Evolutionary conservation across 2,113 vertebrate genomes (phyloP).

Genomic region (Prunella himalayana): DNA sequence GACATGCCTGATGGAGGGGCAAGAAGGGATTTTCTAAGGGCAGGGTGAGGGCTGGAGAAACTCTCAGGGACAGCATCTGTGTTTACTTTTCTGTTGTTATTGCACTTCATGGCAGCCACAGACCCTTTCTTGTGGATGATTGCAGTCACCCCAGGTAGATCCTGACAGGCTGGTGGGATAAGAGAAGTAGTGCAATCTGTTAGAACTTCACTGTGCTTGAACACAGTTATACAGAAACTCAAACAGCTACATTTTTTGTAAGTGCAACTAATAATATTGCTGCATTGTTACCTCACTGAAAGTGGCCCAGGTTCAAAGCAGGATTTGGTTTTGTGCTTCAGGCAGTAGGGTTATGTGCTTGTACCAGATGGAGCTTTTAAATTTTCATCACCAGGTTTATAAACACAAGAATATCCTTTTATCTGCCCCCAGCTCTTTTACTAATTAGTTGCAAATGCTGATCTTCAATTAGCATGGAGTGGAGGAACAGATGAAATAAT

Average conservation of each 20-base stretch:
- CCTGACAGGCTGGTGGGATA: neutral
- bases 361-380: slow-evolving; percentile 45
- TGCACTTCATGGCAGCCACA: neutral
- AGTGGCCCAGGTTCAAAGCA: neutral
- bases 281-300: neutral
- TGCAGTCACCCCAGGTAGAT: neutral
- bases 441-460: slow-evolving; percentile 8
- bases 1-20: neutral
- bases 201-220: neutral
- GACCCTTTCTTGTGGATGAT: neutral
- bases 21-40: neutral
- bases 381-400: slow-evolving; percentile 42
- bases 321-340: neutral
- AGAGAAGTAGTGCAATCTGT: neutral
- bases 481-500: neutral
- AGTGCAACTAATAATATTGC: neutral
- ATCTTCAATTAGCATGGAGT: slow-evolving; percentile 8
- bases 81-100: neutral
- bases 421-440: neutral
- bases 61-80: neutral
- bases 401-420: slow-evolving; percentile 1
- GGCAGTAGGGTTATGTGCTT: neutral
- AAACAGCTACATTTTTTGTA: neutral
- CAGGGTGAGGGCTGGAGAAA: neutral
- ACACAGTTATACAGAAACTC: neutral